A percentile compares a stretch with the other conserved stretches of the same genome.
Conservation (phyloP, 2,797 vertebrate species). For the Spondyliosoma cantharus region DNA sequence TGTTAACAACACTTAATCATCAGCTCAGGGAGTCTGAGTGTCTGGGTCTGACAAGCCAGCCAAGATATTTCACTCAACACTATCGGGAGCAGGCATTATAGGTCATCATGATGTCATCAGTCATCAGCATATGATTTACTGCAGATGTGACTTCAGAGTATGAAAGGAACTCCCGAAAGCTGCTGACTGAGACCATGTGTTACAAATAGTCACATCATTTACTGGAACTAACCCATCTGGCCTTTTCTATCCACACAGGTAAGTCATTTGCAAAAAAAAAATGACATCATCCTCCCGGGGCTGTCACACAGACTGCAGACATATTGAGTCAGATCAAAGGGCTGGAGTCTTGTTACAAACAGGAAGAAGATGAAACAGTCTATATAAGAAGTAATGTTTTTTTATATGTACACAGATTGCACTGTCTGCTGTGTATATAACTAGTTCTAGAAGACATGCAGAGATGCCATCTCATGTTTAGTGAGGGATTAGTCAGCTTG, state of each 20-base stretch:
- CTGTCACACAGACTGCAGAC: constrained; percentile 25
- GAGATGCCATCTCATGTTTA: constrained; percentile 64
- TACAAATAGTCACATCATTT: constrained; percentile 58
- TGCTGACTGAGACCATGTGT: constrained; percentile 65
- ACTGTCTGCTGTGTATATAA: not conserved
- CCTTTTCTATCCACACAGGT: constrained; percentile 54
- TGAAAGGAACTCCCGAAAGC: constrained; percentile 44
- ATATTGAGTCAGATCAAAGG: constrained; percentile 48
- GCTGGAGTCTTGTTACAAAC: constrained; percentile 54
- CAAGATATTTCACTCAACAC: constrained; percentile 68
- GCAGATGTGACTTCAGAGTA: constrained; percentile 66
- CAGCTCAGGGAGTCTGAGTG: constrained; percentile 49
- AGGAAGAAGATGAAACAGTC: constrained; percentile 32
- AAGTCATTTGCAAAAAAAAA: constrained; percentile 58
- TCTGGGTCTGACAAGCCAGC: constrained; percentile 55
- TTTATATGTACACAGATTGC: constrained; percentile 12
- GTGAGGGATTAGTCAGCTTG: constrained; percentile 75
- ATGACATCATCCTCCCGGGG: constrained; percentile 65
- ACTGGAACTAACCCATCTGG: constrained; percentile 46
- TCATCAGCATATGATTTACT: constrained; percentile 69
- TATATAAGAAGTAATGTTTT: constrained; percentile 24
- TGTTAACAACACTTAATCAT: constrained; percentile 59
- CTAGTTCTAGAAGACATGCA: constrained; percentile 14
- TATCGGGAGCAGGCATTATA: constrained; percentile 52
- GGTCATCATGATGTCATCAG: constrained; percentile 77